Base-by-base conservation (phyloP, 2,113 vertebrate species). In the Lipophrys pholis region DNA sequence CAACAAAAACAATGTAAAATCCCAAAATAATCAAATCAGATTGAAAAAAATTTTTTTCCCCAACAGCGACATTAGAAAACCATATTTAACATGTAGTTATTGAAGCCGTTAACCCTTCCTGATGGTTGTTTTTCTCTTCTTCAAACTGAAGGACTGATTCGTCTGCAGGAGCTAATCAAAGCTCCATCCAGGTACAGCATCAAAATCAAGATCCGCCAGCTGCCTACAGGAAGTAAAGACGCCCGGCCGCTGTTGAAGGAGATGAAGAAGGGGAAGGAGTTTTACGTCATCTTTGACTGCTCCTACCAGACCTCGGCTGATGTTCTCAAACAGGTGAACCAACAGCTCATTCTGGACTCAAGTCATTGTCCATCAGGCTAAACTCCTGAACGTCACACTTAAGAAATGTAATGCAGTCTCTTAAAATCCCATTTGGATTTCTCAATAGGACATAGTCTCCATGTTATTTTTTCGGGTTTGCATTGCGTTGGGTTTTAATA, bases 121-220 rank as follows among this genome's bases (percentile, higher is more conserved):
- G 21, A 72, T 55, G 3, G 41, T 54, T 6, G 5, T 51, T 3
- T 15, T 8, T 10, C 8, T 30, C 63, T 45, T 76, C 10, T 79
- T 80, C 82, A 84, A 81, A 84, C 73, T 82, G 0, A 8, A 99
- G 98, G 98, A 78, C 93, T 99, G 59, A 98, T 99, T 85, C 97
- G 97, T 80, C 91, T 99, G 82, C 98, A 99, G 89, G 97, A 99
- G 92, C 91, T 99, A 91, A 99, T 99, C 94, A 98, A 99, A 94
- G 98, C 98, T 82, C 98, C 98, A 42, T 98, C 98, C 80, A 95
- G 97, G 78, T 98, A 97, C 88, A 98, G 96, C 92, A 98, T 99
- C 57, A 98, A 98, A 89, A 96, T 99, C 79, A 97, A 98, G 92
- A 99, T 99, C 85, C 97, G 98, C 0, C 98, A 99, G 84, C 93